Conservation (phyloP, 1,140 invertebrate species). For the Cephus cinctus region DNA sequence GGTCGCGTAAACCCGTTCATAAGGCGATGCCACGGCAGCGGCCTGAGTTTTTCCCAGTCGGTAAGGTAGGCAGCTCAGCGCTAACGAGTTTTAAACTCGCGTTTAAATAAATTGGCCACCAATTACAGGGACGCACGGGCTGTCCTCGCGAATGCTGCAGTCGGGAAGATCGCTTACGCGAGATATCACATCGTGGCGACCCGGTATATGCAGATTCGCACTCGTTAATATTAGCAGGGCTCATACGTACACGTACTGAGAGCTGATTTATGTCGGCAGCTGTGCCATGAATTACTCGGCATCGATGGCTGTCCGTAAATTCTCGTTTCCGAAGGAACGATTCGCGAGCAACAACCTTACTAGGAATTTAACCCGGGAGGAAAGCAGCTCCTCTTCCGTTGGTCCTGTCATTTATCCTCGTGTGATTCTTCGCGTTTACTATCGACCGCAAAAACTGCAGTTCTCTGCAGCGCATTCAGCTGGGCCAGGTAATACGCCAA, state of each 20-base stretch:
- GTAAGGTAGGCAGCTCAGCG: constrained; percentile 15
- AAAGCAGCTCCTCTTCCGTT: too few relatives aligned
- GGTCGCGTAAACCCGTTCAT: too few relatives aligned
- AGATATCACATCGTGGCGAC: not conserved
- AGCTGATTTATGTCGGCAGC: constrained; percentile 25
- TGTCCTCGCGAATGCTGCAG: constrained; percentile 16
- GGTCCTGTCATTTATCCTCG: too few relatives aligned
- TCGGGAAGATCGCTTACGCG: constrained; percentile 11
- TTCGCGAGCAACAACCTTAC: too few relatives aligned
- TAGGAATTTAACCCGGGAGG: too few relatives aligned
- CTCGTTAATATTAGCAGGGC: constrained; percentile 25
- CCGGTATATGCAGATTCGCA: constrained; percentile 9
- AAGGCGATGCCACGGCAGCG: too few relatives aligned
- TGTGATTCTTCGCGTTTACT: constrained; percentile 19
- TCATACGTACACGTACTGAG: constrained; percentile 4
- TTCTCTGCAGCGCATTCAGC: constrained; percentile 34
- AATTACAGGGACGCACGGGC: constrained; percentile 28
- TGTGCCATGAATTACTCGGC: constrained; percentile 7
- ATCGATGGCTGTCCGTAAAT: too few relatives aligned
- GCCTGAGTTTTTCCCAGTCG: constrained; percentile 16
- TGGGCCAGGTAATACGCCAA: constrained; percentile 32
- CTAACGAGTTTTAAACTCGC: constrained; percentile 34
- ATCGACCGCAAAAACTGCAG: constrained; percentile 52
- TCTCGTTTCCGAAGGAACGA: too few relatives aligned
- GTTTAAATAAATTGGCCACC: constrained; percentile 40